A percentile compares a stretch with the other conserved stretches of the same genome.
These are phyloP conservation scores for Trichonephila clavata DNA, from an alignment of 1,140 invertebrate genomes.

Conservation along the genomic window DNA sequence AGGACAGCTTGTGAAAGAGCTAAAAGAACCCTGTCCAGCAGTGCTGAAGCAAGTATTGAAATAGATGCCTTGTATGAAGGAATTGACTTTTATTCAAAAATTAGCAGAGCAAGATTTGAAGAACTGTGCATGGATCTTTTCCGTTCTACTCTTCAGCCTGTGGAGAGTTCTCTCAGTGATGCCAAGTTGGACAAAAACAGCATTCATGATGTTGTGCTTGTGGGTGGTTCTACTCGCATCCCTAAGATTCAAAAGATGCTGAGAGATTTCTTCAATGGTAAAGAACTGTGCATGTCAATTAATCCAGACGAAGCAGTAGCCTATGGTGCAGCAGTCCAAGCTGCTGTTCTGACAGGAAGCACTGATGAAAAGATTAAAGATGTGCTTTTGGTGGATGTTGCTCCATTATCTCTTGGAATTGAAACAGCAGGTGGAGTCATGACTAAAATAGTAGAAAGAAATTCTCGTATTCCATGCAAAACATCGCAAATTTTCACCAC, in stretches of 20 bases:
- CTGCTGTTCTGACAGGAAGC: slow-evolving; percentile 81
- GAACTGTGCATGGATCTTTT: slow-evolving; percentile 83
- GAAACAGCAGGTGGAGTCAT: slow-evolving; percentile 86
- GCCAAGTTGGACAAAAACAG: slow-evolving; percentile 81
- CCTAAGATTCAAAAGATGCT: slow-evolving; percentile 80
- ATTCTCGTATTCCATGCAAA: slow-evolving; percentile 86
- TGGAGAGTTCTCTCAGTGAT: slow-evolving; percentile 80
- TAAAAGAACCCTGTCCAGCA: slow-evolving; percentile 84
- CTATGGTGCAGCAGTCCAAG: slow-evolving; percentile 84
- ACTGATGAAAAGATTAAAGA: slow-evolving; percentile 78
- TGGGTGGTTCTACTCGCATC: slow-evolving; percentile 83
- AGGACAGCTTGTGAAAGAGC: slow-evolving; percentile 83
- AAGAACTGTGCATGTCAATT: slow-evolving; percentile 86
- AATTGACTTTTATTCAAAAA: slow-evolving; percentile 82
- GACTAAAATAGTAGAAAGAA: slow-evolving; percentile 89
- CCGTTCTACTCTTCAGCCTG: slow-evolving; percentile 78
- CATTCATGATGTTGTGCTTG: slow-evolving; percentile 83
- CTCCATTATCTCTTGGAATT: slow-evolving; percentile 82
- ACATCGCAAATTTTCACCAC: slow-evolving; percentile 92
- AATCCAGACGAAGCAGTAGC: slow-evolving; percentile 85
- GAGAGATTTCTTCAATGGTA: slow-evolving; percentile 81
- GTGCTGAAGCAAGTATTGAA: slow-evolving; percentile 84
- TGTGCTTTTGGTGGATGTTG: slow-evolving; percentile 81
- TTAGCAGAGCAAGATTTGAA: slow-evolving; percentile 83
- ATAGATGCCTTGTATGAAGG: slow-evolving; percentile 86